Conservation (phyloP, 2,797 vertebrate species). For the Saxicola maurus region DNA sequence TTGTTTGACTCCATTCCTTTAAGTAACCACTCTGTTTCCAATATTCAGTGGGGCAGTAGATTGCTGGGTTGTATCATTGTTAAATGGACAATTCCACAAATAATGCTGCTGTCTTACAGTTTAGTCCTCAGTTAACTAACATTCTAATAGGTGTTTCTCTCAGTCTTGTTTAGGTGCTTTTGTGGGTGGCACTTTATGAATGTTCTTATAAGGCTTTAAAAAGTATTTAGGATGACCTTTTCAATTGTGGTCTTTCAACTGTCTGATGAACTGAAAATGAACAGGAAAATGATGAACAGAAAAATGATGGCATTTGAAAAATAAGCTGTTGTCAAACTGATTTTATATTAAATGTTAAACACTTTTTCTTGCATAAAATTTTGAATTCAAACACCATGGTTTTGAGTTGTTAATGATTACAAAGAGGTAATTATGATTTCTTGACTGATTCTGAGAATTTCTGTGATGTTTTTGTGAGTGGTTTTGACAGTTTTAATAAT, state of each 20-base stretch:
- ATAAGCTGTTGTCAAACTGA: neutral
- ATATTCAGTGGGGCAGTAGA: neutral
- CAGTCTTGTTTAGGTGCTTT: slow-evolving; percentile 2
- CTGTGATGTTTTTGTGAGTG: neutral
- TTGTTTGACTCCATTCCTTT: neutral
- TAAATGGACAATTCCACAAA: neutral
- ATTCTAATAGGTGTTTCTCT: neutral
- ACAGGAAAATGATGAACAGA: neutral
- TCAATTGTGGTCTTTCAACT: neutral
- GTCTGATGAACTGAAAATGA: neutral
- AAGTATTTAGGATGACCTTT: slow-evolving; percentile 2
- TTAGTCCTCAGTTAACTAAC: neutral
- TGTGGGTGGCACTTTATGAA: slow-evolving; percentile 15
- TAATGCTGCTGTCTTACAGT: neutral
- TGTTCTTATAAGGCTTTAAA: slow-evolving; percentile 12
- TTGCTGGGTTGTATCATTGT: neutral
- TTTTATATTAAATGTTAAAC: slow-evolving; percentile 19
- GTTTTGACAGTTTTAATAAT: neutral
- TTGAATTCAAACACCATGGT: neutral
- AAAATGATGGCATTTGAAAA: neutral
- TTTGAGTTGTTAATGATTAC: neutral
- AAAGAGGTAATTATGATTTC: neutral
- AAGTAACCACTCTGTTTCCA: neutral
- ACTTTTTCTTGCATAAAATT: slow-evolving; percentile 3
- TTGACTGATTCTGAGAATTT: neutral